Base-by-base conservation (phyloP, 2,888 invertebrate genomes). In the Cantharis rustica region DNA sequence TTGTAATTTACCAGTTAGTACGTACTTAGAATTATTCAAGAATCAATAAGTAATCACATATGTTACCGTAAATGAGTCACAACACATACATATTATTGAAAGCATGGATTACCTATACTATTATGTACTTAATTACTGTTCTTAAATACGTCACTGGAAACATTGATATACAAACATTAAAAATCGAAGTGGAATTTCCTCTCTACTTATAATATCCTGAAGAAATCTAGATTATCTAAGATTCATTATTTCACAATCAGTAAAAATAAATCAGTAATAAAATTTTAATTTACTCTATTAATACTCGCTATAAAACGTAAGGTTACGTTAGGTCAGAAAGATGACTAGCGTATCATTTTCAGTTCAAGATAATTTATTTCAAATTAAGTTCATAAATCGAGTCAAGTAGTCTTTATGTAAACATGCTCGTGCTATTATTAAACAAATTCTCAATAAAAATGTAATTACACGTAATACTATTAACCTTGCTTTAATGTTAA, bases 401-500 rank as follows among this genome's bases (percentile, higher is more conserved):
- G 17, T 17, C n/a, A 13, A 64, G 17, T 17, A 11, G 20, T 11
- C 17, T 20, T 64, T 64, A 64, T 20, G 64, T 16, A 17, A 64
- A 64, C 16, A 64, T 63, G 62, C 69, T 27, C 16, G 17, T 61
- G 16, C 61, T 62, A 71, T 20, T 61, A 23, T 71, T 71, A 16
- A 69, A 69, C 16, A 16, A 31, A 61, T 61, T 61, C 10, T 16
- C 20, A 27, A 47, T 17, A 11, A 31, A 31, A 31, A 31, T 17
- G 26, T 31, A 69, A 31, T 31, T 31, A 31, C 31, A 31, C 31
- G 31, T 31, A 31, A 31, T 27, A 10, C 13, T 69, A 69, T 76
- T 73, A 76, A 73, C 76, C 76, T 76, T 76, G 76, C 71, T 66
- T 13, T 68, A 66, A 61, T 23, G 23, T 23, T 23, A 23, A 23